Evolutionary conservation across 2,113 vertebrate genomes (phyloP), one percentile per base, ranked within the genome.

Genomic region (Bufo bufo): DNA sequence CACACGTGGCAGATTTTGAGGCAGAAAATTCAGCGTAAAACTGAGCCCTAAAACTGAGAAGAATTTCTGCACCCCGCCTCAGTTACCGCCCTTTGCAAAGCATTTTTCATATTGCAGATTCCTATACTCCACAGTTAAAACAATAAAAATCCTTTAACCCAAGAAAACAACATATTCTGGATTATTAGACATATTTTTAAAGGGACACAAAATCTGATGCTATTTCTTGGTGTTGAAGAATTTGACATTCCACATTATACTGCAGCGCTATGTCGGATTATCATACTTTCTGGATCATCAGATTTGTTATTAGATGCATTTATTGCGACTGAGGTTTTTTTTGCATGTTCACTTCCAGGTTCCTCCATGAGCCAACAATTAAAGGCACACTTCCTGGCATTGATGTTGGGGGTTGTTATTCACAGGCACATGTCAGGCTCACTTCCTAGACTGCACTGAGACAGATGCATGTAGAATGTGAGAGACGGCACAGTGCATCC

Each of bases 341-440:
- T 58, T 58, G 56, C 8, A 2, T 45, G 43, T 72, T 72, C 43
- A 72, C 7, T 72, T 33, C 69, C 33, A 17, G 43, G 43, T 74
- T 74, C 71, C 71, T 47, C 71, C 71, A 72, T 45, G 71, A 17
- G 43, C 71, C 5, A n/a, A 45, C 23, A 47, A 74, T 17, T 74
- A 47, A 45, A 74, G 69, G 23, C 69, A 72, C 69, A 72, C 69
- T 72, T 72, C 69, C 69, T 74, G 71, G 71, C 71, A 47, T 74
- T 74, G 71, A 74, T 74, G 71, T 19, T 74, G 71, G 45, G 45
- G 45, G 71, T 74, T 74, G 71, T 74, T 17, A 19, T 74, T 74
- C 71, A 74, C 71, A 74, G 71, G 14, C 71, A 74, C 71, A 47
- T 49, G 71, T 74, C 71, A 74, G 33, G 5, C 71, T 74, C 71